A percentile compares a stretch with the other conserved stretches of the same genome.
Conservation (phyloP, 2,888 invertebrate genomes). For the Protodeltote pygarga region DNA sequence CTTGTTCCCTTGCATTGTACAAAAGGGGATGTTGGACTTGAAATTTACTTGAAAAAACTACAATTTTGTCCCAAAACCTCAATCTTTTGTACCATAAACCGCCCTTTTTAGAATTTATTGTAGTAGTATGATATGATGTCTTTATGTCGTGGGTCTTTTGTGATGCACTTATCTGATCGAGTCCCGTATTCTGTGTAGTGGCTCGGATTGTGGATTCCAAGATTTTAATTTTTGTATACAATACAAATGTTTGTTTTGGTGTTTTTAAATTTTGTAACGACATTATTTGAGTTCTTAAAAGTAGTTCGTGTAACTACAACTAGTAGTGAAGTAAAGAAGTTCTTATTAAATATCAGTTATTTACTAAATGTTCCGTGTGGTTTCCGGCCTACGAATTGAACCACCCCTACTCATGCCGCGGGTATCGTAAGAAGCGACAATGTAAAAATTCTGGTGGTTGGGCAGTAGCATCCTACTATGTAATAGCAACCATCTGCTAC, state of each 20-base stretch:
- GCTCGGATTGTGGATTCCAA: slow-evolving; percentile 58
- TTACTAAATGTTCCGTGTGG: too few relatives aligned
- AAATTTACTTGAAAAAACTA: slow-evolving; percentile 73
- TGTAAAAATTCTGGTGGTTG: too few relatives aligned
- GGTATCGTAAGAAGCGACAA: too few relatives aligned
- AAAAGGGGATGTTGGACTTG: slow-evolving; percentile 68
- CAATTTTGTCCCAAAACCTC: slow-evolving; percentile 71
- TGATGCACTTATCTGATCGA: slow-evolving; percentile 84
- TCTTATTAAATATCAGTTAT: neutral
- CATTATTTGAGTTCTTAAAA: neutral
- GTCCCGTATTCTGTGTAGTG: slow-evolving; percentile 76
- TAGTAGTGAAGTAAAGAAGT: too few relatives aligned
- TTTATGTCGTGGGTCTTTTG: slow-evolving; percentile 81
- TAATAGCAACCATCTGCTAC: too few relatives aligned
- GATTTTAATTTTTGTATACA: slow-evolving; percentile 53
- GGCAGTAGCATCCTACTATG: too few relatives aligned
- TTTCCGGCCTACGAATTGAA: too few relatives aligned
- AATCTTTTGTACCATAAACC: slow-evolving; percentile 81
- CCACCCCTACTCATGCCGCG: too few relatives aligned
- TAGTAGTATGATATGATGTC: slow-evolving; percentile 85
- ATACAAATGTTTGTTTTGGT: slow-evolving; percentile 17
- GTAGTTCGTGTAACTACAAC: too few relatives aligned
- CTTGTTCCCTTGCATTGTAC: slow-evolving; percentile 77
- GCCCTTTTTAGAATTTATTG: slow-evolving; percentile 83
- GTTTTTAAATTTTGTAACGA: slow-evolving; percentile 11